Percentiles rank a stretch among this genome's conserved stretches.
These are phyloP conservation scores for Pelmatolapia mariae DNA, from an alignment of 2,113 vertebrate species.

Conservation along the genomic window DNA sequence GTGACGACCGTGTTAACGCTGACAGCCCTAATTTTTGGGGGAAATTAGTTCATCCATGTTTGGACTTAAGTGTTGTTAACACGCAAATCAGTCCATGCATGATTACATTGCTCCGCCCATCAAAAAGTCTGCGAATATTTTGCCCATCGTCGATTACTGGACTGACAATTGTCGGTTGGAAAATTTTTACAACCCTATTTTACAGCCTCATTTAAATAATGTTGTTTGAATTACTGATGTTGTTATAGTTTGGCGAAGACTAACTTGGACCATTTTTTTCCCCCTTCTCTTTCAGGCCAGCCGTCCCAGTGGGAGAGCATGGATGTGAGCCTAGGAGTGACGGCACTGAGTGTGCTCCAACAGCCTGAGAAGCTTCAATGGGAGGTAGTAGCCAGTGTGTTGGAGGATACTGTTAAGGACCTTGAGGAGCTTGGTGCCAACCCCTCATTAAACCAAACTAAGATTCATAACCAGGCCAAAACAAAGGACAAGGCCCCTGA, in stretches of 20 bases:
- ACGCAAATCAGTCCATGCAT: not conserved
- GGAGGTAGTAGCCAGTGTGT: slow-evolving; percentile 96
- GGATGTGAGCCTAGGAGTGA: slow-evolving; percentile 92
- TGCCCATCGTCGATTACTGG: not conserved
- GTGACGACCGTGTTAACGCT: accelerated
- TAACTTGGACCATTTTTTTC: not conserved
- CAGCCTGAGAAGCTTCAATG: slow-evolving; percentile 98
- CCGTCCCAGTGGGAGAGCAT: slow-evolving; percentile 91
- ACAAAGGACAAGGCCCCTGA: slow-evolving; percentile 90
- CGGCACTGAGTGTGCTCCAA: slow-evolving; percentile 92
- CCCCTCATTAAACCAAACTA: slow-evolving; percentile 82
- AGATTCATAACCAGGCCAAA: slow-evolving; percentile 81
- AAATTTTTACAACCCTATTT: not conserved
- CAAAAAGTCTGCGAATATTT: not conserved
- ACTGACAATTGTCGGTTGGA: not conserved
- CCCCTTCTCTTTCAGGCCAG: slow-evolving; percentile 74
- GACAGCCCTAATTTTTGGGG: not conserved
- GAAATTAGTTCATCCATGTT: not conserved
- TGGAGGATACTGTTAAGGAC: slow-evolving; percentile 98
- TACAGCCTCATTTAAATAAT: not conserved
- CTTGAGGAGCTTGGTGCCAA: slow-evolving; percentile 96
- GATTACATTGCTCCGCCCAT: not conserved
- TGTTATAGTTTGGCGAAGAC: not conserved
- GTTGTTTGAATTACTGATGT: not conserved
- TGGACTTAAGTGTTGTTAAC: not conserved